Conservation (phyloP, 1,140 invertebrate species). For the Drosophila triauraria region DNA sequence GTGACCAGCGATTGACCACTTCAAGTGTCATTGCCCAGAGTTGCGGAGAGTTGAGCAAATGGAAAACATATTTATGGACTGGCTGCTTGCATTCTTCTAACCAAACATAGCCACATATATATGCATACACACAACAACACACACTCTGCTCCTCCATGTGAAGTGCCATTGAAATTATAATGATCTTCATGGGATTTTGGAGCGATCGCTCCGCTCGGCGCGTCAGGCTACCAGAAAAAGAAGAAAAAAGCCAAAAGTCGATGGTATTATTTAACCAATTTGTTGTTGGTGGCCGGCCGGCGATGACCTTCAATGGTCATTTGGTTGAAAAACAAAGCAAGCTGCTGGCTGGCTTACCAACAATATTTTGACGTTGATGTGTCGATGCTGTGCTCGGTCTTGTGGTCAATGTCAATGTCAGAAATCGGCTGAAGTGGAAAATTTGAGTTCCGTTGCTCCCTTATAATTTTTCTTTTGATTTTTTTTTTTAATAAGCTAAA, state of each 20-base stretch:
- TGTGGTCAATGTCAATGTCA: slow-evolving; percentile 81
- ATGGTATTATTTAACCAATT: slow-evolving; percentile 73
- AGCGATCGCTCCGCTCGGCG: slow-evolving; percentile 50
- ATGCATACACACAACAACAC: slow-evolving; percentile 17
- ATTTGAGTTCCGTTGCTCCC: slow-evolving; percentile 41
- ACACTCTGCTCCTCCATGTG: slow-evolving; percentile 27
- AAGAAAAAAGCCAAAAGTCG: slow-evolving; percentile 23
- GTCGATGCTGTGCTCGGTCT: slow-evolving; percentile 42
- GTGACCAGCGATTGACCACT: slow-evolving; percentile 45
- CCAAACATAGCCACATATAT: slow-evolving; percentile 43
- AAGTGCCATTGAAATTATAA: slow-evolving; percentile 82
- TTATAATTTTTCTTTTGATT: slow-evolving; percentile 33
- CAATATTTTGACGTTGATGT: slow-evolving; percentile 74
- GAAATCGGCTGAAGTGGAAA: slow-evolving; percentile 78
- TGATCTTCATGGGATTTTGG: slow-evolving; percentile 79
- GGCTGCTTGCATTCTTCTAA: slow-evolving; percentile 67
- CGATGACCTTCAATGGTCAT: slow-evolving; percentile 80
- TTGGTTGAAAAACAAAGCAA: slow-evolving; percentile 68
- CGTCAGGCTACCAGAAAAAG: slow-evolving; percentile 67
- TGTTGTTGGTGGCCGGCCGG: slow-evolving; percentile 59
- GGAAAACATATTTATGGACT: slow-evolving; percentile 21
- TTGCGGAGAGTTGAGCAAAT: slow-evolving; percentile 34
- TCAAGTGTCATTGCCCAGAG: slow-evolving; percentile 74
- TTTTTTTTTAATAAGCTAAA: slow-evolving; percentile 52
- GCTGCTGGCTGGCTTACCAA: slow-evolving; percentile 60